Evolutionary conservation across 2,113 vertebrate species (phyloP), one percentile per base, ranked within the genome.

Genomic region (Rhombomys opimus): DNA sequence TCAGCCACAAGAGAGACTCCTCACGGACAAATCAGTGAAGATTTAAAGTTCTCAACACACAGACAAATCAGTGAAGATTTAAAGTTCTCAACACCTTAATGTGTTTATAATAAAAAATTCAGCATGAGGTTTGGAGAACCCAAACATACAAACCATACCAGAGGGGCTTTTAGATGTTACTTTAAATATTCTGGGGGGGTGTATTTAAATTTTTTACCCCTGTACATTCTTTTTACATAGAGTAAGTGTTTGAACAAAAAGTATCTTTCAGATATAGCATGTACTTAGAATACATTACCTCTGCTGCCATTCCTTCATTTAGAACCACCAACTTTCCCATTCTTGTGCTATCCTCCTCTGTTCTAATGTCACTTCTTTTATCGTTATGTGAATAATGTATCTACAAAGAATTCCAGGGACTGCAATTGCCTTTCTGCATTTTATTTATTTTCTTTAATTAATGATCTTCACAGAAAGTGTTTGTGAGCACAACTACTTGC

Each of bases 1-100:
- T 8, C 22, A 78, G 38, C 14, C 17, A 46, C 7, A 5, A 80
- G 6, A 0, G 3, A 12, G 3, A 61, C 2, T 65, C 11, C 11
- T 87, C 30, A 67, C n/a, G 20, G 15, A 32, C 7, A 35, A 68
- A 30, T 87, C 57, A 32, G 12, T 22, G 9, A 18, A 46, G 59
- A 46, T 46, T 12, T 54, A 35, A 20, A 35, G 4, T 30, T 61
- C 46, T 20, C 9, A 27, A 15, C 14, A 41, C 17, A 67, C n/a
- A 14, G 15, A 32, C 7, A 35, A 68, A 30, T 87, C 57, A 32
- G 12, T 22, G 9, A 18, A 46, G 59, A 46, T 46, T 12, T 54
- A 35, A 20, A 35, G 4, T 30, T 61, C 46, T 20, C 9, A 27
- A 15, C 14, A 41, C 17, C 30, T 61, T 70, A 78, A 72, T 78